Evolutionary conservation across 2,113 vertebrate species (phyloP), one percentile per base, ranked within the genome.

Genomic region (Morone saxatilis): DNA sequence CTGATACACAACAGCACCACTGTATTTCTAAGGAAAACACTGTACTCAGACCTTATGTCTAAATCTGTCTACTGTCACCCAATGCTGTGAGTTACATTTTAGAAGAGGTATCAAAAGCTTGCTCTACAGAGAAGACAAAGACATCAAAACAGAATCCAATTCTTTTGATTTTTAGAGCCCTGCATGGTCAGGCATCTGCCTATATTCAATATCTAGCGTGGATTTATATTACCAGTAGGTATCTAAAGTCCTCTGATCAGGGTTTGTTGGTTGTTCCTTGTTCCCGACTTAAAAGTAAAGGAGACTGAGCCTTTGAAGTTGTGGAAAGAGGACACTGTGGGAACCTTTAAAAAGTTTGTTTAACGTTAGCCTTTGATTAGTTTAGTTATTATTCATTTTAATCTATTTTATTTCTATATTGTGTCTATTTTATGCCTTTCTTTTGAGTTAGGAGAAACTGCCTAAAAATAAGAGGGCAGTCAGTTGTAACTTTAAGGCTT

Each of bases 121-220:
- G 13, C 11, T 20, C 31, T 7, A 7, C 4, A 57, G 38, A 71
- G 50, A 68, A 20, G 31, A 17, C 4, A 43, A 5, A 50, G 3
- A 36, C 25, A 50, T 61, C 10, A 47, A 43, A 43, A 40, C 69
- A 80, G 20, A 73, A 67, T 9, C 20, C 43, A 56, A 66, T 36
- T 4, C 3, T 62, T 12, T 16, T 74, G 22, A 38, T 13, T 75
- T 40, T 63, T 7, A 43, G n/a, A 19, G 17, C 9, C 61, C 61
- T 41, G 61, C 60, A 60, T 14, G 57, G 7, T 19, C 59, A 10
- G 16, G 14, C 17, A 38, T 36, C 36, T 38, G 59, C 59, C 31
- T 38, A 38, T 36, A 38, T 17, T 38, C 17, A 4, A 61, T 3
- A 38, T 38, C 31, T 38, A 22, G 9, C 9, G 1, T 4, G 6